These are phyloP conservation scores for Drosophila sproati DNA, from an alignment of 1,140 invertebrate species.

Conservation along the genomic window DNA sequence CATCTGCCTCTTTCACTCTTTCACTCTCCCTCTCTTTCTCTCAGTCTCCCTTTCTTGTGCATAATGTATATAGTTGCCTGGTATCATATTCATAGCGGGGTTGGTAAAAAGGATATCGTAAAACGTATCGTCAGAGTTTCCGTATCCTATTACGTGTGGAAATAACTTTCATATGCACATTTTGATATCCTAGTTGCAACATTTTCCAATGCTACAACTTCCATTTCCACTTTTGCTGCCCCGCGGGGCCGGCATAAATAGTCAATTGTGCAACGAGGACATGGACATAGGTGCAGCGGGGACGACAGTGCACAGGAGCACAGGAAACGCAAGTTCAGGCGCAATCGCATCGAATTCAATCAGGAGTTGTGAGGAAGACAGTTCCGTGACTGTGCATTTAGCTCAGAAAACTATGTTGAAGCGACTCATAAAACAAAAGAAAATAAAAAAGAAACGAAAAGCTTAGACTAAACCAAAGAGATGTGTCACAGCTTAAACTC, in stretches of 20 bases:
- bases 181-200: slow-evolving; percentile 75
- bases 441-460: neutral
- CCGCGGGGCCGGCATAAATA: slow-evolving; percentile 4
- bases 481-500: neutral
- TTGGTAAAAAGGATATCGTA: slow-evolving; percentile 74
- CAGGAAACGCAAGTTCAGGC: slow-evolving; percentile 26
- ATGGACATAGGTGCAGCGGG: slow-evolving; percentile 7
- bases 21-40: slow-evolving; percentile 1
- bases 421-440: neutral
- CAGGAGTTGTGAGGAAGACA: slow-evolving; percentile 10
- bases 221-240: slow-evolving; percentile 18
- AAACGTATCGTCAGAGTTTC: slow-evolving; percentile 75
- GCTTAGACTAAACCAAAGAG: neutral
- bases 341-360: slow-evolving; percentile 32
- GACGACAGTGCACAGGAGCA: slow-evolving; percentile 15
- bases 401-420: neutral
- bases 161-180: slow-evolving; percentile 81
- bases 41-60: slow-evolving; percentile 18
- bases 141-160: slow-evolving; percentile 81
- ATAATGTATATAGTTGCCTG: slow-evolving; percentile 66
- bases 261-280: slow-evolving; percentile 19
- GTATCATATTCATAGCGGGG: slow-evolving; percentile 62
- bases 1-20: neutral
- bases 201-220: slow-evolving; percentile 31
- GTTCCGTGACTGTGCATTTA: neutral